phyloP scores from a whole-genome alignment of 2,797 vertebrate genomes.

The Rhabdomys pumilio region DNA sequence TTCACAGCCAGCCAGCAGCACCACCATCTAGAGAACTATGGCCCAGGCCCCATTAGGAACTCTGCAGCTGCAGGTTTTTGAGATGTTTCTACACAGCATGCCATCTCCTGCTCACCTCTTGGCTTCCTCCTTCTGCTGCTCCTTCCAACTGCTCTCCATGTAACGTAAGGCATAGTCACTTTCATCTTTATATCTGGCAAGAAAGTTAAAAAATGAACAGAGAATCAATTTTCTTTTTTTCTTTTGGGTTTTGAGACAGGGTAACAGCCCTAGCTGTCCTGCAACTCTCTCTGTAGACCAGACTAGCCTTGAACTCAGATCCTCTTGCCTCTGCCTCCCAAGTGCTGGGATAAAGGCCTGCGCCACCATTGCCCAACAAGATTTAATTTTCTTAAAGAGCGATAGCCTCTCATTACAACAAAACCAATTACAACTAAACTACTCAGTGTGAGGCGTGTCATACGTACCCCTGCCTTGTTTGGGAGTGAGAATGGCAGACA shows the following conservation, averaged over 20 bases:
- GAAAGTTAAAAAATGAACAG: background rate
- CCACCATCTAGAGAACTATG: background rate
- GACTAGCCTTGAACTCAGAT: background rate
- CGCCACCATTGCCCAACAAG: background rate
- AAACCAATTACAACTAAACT: slow-evolving; percentile 35
- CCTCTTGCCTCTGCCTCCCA: background rate
- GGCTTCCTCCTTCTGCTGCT: slow-evolving; percentile 98
- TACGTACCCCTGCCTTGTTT: background rate
- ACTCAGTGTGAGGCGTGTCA: background rate
- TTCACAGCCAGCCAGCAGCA: background rate
- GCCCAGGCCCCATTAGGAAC: background rate
- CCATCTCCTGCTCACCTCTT: slow-evolving; percentile 92
- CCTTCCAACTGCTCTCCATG: slow-evolving; percentile 99
- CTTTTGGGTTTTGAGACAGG: background rate
- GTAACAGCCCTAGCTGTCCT: background rate
- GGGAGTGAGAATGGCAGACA: background rate
- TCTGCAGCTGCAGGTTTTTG: background rate
- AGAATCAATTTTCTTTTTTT: background rate
- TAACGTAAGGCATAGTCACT: slow-evolving; percentile 99
- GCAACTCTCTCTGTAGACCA: background rate
- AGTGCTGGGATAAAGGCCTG: background rate
- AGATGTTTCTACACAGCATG: background rate
- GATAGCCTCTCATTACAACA: slow-evolving; percentile 10
- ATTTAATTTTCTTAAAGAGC: slow-evolving; percentile 21
- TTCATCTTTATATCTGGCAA: slow-evolving; percentile 96